Conservation (phyloP, 2,797 vertebrate species). For the Hoplostethus atlanticus region DNA sequence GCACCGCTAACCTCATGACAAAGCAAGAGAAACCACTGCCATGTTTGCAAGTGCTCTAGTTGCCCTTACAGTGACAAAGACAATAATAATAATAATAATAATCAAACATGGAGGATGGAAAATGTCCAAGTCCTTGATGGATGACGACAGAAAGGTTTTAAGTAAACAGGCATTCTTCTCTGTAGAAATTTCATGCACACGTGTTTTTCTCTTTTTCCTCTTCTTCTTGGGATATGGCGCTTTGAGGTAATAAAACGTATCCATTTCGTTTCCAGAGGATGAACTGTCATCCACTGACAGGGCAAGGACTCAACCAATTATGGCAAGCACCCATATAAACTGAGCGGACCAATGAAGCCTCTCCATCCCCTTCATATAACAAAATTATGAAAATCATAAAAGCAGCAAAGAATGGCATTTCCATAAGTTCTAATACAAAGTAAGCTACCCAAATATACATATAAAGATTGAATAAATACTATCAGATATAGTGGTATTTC, state of each 20-base stretch:
- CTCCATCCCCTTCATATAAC: conserved; percentile 55
- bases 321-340: conserved; percentile 81
- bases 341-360: conserved; percentile 50
- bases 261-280: conserved; percentile 74
- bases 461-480: conserved; percentile 89
- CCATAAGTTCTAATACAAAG: conserved; percentile 84
- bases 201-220: conserved; percentile 46
- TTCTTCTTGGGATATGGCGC: conserved; percentile 60
- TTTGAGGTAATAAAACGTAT: conserved; percentile 84
- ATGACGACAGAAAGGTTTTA: conserved; percentile 51
- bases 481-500: conserved; percentile 78
- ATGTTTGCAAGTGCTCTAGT: conserved; percentile 61
- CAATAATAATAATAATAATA: conserved; percentile 23
- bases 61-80: conserved; percentile 61
- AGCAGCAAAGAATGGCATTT: conserved; percentile 84
- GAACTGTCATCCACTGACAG: conserved; percentile 68
- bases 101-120: conserved; percentile 26
- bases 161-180: conserved; percentile 72
- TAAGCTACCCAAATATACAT: conserved; percentile 91
- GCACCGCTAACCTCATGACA: conserved; percentile 78
- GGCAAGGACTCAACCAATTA: conserved; percentile 72
- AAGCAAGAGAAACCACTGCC: conserved; percentile 65
- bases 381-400: conserved; percentile 76
- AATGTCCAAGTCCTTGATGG: conserved; percentile 45
- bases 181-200: conserved; percentile 78